Base-by-base conservation (phyloP, 2,888 invertebrate species). In the Dryomyza anilis region DNA sequence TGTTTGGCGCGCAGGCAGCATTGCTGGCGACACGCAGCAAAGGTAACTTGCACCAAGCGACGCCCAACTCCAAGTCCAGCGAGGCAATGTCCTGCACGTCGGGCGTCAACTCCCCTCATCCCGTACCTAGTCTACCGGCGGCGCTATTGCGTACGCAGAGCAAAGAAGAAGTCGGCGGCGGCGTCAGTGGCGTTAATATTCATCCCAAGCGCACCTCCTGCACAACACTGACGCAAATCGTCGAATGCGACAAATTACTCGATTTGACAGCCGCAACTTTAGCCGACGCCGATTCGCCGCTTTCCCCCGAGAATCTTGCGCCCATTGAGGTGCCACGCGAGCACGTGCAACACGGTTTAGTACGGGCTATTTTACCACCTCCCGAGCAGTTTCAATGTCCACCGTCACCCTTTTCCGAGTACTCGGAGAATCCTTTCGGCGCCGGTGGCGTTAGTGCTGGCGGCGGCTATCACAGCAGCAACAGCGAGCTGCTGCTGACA, bases 321-420 rank as follows among this genome's bases (percentile, higher is more conserved):
- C 83, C 83, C 33, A 79, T 81, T 63, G 79, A 79, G 70, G 77
- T 81, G 67, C 79, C 80, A 33, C 72, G 73, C 23, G 79, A 80
- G 16, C 75, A 81, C 64, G 75, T 78, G 61, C 80, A 78, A 52
- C 86, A 86, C 76, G 85, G 81, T 69, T 69, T 85, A 66, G 84
- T 88, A 74, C 89, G 89, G 81, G 87, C 88, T 75, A 91, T 92
- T 73, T 88, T 92, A 72, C 91, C 91, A 68, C 91, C 91, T 33
- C 91, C 91, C 66, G 86, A 87, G 71, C 89, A 90, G 79, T 91
- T 92, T 76, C 88, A 89, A 76, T 87, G 89, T 74, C 89, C 89
- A 75, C 89, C 89, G 74, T 89, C 90, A 64, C 84, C 88, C 61
- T 85, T 86, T 29, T 88, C 89, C 19, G 82, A 82, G 19, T 88